Percentiles rank a stretch among this genome's conserved stretches.
phyloP scores from a whole-genome alignment of 1,140 invertebrate genomes.

The Zaprionus nigranus region DNA sequence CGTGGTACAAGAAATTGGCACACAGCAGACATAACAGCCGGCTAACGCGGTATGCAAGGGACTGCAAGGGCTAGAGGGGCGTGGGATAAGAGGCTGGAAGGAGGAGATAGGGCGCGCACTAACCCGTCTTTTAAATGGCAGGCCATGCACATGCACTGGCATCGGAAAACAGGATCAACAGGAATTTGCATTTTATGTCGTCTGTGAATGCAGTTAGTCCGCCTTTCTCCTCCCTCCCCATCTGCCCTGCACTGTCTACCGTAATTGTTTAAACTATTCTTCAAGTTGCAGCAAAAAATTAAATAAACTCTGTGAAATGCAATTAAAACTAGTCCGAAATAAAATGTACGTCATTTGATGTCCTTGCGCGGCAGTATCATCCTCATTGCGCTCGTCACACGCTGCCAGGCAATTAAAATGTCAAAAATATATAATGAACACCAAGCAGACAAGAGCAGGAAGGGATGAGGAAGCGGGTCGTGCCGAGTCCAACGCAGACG shows the following conservation, averaged over 20 bases:
- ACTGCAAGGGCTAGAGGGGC: background rate
- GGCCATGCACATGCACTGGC: conserved; percentile 70
- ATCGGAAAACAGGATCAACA: conserved; percentile 80
- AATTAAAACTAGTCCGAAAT: conserved; percentile 69
- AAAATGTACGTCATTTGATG: conserved; percentile 57
- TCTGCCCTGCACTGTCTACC: background rate
- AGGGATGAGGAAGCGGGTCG: background rate
- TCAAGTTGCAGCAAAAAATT: conserved; percentile 23
- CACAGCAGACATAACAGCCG: conserved; percentile 66
- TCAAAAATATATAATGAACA: conserved; percentile 65
- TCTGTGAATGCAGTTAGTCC: conserved; percentile 65
- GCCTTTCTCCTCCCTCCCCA: background rate
- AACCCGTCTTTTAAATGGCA: conserved; percentile 67
- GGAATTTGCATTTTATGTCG: conserved; percentile 83
- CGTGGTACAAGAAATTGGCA: conserved; percentile 71
- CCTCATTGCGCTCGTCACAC: conserved; percentile 48
- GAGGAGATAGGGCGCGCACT: conserved; percentile 1
- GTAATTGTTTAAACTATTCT: conserved; percentile 78
- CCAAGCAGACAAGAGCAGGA: conserved; percentile 21
- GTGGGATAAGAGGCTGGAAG: background rate
- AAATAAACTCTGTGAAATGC: conserved; percentile 44
- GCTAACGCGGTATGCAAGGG: background rate
- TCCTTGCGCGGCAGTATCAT: conserved; percentile 41
- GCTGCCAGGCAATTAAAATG: conserved; percentile 67
- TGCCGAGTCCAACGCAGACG: background rate